Conservation (phyloP, 2,888 invertebrate genomes). For the Choreutis nemorana region DNA sequence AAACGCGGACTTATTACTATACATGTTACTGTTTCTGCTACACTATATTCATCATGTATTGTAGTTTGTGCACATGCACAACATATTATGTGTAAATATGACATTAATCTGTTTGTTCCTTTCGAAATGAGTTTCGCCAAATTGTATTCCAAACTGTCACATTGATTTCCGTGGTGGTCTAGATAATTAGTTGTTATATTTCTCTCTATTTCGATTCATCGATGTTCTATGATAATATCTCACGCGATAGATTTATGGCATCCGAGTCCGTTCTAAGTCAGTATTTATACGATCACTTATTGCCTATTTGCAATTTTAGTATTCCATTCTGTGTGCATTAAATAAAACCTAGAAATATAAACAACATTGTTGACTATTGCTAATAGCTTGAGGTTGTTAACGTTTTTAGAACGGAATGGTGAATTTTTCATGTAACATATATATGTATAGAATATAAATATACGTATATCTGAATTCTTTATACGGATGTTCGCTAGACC, state of each 20-base stretch:
- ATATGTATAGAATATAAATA: slow-evolving; percentile 26
- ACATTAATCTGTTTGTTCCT: too few species aligned
- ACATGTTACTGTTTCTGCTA: slow-evolving; percentile 5
- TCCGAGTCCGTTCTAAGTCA: too few species aligned
- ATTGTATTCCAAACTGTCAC: too few species aligned
- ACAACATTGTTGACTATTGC: slow-evolving; percentile 67
- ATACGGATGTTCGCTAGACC: slow-evolving; percentile 59
- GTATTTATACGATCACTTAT: too few species aligned
- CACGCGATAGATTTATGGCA: too few species aligned
- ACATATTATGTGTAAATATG: slow-evolving; percentile 8
- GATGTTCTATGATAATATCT: slow-evolving; percentile 8
- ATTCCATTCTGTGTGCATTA: slow-evolving; percentile 58
- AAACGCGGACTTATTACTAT: slow-evolving; percentile 3
- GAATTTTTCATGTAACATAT: slow-evolving; percentile 61
- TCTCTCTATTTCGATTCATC: slow-evolving; percentile 12
- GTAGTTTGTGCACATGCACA: slow-evolving; percentile 16
- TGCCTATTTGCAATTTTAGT: slow-evolving; percentile 34
- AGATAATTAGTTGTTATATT: slow-evolving; percentile 19
- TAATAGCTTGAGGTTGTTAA: slow-evolving; percentile 67
- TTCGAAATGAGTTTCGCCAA: too few species aligned
- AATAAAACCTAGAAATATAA: slow-evolving; percentile 49
- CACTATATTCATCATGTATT: slow-evolving; percentile 6
- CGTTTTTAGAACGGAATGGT: slow-evolving; percentile 61
- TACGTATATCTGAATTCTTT: slow-evolving; percentile 15
- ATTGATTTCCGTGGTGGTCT: slow-evolving; percentile 14